These are phyloP conservation scores for Phalacrocorax pelagicus DNA, from an alignment of 2,113 vertebrate genomes.

Conservation along the genomic window DNA sequence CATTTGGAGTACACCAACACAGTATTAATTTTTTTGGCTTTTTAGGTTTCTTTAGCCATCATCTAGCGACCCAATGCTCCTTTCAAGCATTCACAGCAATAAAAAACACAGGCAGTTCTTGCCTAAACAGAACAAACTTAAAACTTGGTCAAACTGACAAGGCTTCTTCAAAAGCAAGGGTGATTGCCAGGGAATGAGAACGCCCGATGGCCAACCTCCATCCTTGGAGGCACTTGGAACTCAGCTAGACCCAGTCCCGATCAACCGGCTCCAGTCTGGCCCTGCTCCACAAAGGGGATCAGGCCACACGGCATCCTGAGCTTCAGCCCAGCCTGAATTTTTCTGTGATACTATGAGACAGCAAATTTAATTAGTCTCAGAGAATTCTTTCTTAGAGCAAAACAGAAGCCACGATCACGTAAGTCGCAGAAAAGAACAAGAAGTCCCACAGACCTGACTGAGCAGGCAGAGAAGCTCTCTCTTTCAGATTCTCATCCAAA, in stretches of 20 bases:
- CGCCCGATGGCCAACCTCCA: not conserved
- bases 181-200: not conserved
- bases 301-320: not conserved
- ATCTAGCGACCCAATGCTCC: fast-evolving
- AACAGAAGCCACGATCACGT: fast-evolving
- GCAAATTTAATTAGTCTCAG: not conserved
- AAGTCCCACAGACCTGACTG: not conserved
- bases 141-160: not conserved
- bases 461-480: not conserved
- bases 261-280: not conserved
- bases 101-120: not conserved
- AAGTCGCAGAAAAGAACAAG: fast-evolving
- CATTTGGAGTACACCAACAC: not conserved
- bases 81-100: not conserved
- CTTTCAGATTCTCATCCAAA: not conserved
- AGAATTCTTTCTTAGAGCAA: not conserved
- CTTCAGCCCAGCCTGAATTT: not conserved
- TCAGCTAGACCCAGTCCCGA: not conserved
- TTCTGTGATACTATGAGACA: fast-evolving
- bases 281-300: not conserved
- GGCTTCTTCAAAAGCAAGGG: not conserved
- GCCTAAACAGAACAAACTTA: not conserved
- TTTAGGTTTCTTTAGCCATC: not conserved
- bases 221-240: not conserved
- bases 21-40: fast-evolving